Evolutionary conservation across 1,140 invertebrate species (phyloP).

Genomic region (Apocrypta bakeri): DNA sequence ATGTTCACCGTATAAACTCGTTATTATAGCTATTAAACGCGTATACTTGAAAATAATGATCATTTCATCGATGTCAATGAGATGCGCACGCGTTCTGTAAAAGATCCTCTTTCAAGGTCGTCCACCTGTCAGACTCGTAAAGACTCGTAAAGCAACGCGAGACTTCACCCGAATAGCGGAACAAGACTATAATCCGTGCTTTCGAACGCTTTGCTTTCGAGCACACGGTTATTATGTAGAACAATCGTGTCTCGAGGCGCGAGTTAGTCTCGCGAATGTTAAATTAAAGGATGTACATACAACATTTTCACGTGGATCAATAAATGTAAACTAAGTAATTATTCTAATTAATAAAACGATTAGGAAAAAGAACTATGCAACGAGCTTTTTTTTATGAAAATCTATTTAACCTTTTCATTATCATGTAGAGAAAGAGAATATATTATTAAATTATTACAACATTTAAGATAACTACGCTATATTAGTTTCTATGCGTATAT

Average conservation of each 20-base stretch:
- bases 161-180: neutral
- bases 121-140: conserved; percentile 54
- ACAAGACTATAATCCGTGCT: neutral
- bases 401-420: too few relatives aligned
- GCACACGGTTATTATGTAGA: neutral
- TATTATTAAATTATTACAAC: neutral
- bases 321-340: too few relatives aligned
- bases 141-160: neutral
- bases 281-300: too few relatives aligned
- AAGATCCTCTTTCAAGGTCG: conserved; percentile 60
- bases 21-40: conserved; percentile 24
- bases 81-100: conserved; percentile 55
- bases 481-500: too few relatives aligned
- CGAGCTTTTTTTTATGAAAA: too few relatives aligned
- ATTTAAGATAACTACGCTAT: too few relatives aligned
- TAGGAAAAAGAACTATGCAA: too few relatives aligned
- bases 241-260: too few relatives aligned
- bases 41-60: conserved; percentile 31
- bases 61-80: conserved; percentile 61
- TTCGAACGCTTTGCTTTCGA: neutral
- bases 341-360: too few relatives aligned
- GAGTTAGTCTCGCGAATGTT: too few relatives aligned
- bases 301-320: too few relatives aligned
- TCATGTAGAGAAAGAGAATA: neutral
- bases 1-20: conserved; percentile 10